Evolutionary conservation across 1,140 invertebrate genomes (phyloP), one percentile per base, ranked within the genome.

Genomic region (Lepidurus packardi): DNA sequence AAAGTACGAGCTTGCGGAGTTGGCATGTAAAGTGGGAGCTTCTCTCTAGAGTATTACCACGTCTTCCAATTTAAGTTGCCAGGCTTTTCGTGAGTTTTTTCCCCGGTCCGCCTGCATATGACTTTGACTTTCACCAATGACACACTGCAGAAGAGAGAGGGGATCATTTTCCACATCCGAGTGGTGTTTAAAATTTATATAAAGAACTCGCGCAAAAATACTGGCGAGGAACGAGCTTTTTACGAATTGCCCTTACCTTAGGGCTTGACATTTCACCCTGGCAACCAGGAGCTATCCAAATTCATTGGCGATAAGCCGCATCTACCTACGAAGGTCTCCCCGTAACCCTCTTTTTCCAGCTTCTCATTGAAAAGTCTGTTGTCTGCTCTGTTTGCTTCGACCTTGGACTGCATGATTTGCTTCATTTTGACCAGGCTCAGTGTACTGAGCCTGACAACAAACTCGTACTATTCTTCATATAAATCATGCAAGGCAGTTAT

Each of bases 181-280:
- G 21, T 21, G 53, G 16, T 1, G n/a, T 65, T 9, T 65, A 65
- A 65, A 21, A n/a, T 65, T 65, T 34, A 34, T 34, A 34, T 34
- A 34, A 34, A 34, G 34, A 34, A 4, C 34, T 34, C 34, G 4
- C 3, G 34, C 45, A 13, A 65, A 65, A 65, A n/a, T 65, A 21
- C 53, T 65, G 45, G 16, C 1, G 13, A 21, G 53, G 7, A 65
- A 65, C 7, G 53, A 65, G 53, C 53, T 65, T 65, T 65, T 13
- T 65, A n/a, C 47, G 8, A 13, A 65, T 65, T 65, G 47, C 47
- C 25, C 34, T 34, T 65, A n/a, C 53, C 53, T 21, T 65, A 21
- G 16, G 53, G 53, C 53, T 65, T 65, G 53, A 65, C 53, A 65
- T 65, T 65, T 65, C 53, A 65, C 53, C 53, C 53, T 21, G 6